Evolutionary conservation across 1,140 invertebrate genomes (phyloP).

Genomic region (Caligus rogercresseyi): DNA sequence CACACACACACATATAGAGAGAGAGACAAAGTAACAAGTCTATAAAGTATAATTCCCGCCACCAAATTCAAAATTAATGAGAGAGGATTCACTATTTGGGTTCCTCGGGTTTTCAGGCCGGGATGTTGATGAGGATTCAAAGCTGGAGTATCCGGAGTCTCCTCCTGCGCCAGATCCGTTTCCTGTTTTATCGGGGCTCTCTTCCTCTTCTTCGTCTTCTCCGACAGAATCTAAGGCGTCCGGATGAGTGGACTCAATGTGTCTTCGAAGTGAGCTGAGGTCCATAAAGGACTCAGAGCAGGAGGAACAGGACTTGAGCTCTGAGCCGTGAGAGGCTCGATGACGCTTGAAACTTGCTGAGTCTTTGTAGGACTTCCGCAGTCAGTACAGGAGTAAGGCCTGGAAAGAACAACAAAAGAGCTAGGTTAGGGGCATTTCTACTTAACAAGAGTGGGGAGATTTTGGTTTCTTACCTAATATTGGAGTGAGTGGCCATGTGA

Average conservation of each 20-base stretch:
- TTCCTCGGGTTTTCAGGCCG: neutral
- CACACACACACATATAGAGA: too few relatives aligned
- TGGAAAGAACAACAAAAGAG: slow-evolving; percentile 8
- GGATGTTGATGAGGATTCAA: neutral
- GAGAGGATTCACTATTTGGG: too few relatives aligned
- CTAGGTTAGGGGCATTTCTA: neutral
- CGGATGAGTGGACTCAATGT: slow-evolving; percentile 9
- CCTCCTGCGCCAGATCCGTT: too few relatives aligned
- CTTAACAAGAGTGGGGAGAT: neutral
- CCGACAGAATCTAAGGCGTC: neutral
- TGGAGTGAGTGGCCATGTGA: slow-evolving; percentile 18
- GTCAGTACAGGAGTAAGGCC: slow-evolving; percentile 17
- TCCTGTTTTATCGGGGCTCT: neutral
- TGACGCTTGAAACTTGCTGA: slow-evolving; percentile 20
- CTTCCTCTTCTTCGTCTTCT: slow-evolving; percentile 12
- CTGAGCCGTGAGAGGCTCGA: neutral
- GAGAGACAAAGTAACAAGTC: neutral
- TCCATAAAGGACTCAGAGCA: slow-evolving; percentile 14
- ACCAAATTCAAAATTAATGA: neutral
- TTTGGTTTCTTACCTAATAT: slow-evolving; percentile 12
- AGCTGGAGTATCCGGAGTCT: too few relatives aligned
- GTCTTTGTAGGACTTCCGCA: slow-evolving; percentile 19
- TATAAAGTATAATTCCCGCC: neutral
- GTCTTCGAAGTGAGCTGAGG: neutral
- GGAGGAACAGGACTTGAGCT: neutral